Percentiles rank a stretch among this genome's conserved stretches.
Evolutionary conservation across 2,797 vertebrate genomes (phyloP).

Genomic region (Chanos chanos): DNA sequence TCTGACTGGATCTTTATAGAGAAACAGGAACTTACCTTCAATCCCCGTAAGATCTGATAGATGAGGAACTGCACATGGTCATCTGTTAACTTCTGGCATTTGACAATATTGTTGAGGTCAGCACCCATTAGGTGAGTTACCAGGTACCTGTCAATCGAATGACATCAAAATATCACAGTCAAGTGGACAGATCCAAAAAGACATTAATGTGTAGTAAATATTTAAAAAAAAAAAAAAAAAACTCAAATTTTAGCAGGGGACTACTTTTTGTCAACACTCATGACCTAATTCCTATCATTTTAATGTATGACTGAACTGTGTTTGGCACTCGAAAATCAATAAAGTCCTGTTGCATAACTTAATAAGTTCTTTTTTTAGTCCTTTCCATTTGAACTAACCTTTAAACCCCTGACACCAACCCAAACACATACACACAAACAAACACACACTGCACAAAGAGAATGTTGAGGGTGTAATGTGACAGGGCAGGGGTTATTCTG

Average conservation of each 20-base stretch:
- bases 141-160: conserved; percentile 78
- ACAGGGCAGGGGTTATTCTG: background rate
- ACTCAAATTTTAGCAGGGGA: background rate
- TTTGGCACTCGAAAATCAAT: too few relatives aligned
- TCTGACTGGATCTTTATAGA: too few relatives aligned
- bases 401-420: background rate
- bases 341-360: too few relatives aligned
- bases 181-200: background rate
- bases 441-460: background rate
- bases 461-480: too few relatives aligned
- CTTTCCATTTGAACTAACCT: too few relatives aligned
- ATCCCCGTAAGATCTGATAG: conserved; percentile 94
- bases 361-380: too few relatives aligned
- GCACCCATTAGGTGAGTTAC: conserved; percentile 99
- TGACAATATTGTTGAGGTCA: conserved; percentile 98
- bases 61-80: conserved; percentile 99
- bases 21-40: conserved; percentile 78
- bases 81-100: conserved; percentile 98
- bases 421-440: background rate
- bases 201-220: background rate
- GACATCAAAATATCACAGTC: background rate
- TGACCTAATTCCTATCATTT: too few relatives aligned
- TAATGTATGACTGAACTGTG: too few relatives aligned
- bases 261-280: too few relatives aligned
- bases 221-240: too few relatives aligned